These are phyloP conservation scores for Xiphorhynchus erythropygius DNA, from an alignment of 2,797 vertebrate species.

Conservation along the genomic window DNA sequence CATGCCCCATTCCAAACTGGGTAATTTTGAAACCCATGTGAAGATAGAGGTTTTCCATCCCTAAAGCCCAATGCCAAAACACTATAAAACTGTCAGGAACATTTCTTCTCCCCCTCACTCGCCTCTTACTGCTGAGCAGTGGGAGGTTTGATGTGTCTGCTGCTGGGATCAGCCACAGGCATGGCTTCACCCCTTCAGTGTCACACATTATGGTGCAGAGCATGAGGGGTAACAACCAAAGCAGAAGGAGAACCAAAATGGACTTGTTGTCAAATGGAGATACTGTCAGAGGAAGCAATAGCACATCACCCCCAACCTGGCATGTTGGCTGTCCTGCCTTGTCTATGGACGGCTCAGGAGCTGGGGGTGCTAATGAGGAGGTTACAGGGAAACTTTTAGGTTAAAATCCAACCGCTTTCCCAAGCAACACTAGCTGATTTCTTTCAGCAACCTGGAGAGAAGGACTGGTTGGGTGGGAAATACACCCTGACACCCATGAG, in stretches of 20 bases:
- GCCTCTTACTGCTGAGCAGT: not conserved
- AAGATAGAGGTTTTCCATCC: not conserved
- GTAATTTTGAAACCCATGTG: not conserved
- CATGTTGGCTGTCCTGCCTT: not conserved
- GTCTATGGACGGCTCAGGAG: not conserved
- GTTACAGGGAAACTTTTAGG: not conserved
- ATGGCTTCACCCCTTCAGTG: not conserved
- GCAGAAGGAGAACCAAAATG: not conserved
- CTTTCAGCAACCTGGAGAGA: not conserved
- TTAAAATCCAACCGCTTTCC: not conserved
- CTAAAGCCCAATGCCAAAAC: not conserved
- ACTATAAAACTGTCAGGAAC: not conserved
- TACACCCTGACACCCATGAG: not conserved
- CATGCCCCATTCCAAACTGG: not conserved
- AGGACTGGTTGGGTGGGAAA: not conserved
- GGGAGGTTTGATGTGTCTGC: not conserved
- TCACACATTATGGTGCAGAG: not conserved
- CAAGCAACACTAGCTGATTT: not conserved
- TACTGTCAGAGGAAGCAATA: not conserved
- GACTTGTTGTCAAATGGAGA: not conserved
- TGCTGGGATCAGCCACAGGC: fast-evolving
- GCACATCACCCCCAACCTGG: fast-evolving
- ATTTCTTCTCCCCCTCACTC: not conserved
- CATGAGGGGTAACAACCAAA: not conserved
- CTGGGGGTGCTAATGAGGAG: not conserved